Evolutionary conservation across 1,140 invertebrate genomes (phyloP), one percentile per base, ranked within the genome.

Genomic region (Hyles vespertilio): DNA sequence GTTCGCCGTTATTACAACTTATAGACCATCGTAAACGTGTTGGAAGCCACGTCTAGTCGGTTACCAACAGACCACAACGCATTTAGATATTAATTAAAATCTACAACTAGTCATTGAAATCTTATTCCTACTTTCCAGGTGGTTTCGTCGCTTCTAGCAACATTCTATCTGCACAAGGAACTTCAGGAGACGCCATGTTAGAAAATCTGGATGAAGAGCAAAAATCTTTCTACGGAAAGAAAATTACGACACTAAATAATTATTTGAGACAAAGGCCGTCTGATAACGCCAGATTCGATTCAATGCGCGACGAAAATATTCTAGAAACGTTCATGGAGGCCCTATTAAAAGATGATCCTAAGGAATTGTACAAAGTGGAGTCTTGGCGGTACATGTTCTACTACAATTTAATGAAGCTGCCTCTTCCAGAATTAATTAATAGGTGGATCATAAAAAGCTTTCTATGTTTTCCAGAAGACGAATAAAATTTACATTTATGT

Each of bases 361-460:
- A 80, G 52, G 64, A 72, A 54, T 32, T 87, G 8, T 88, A 88
- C 34, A 87, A 83, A 72, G 77, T 85, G 8, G 84, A 88, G 63
- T 77, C 79, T 1, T 87, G 79, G 84, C 75, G 85, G 65, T 88
- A 88, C 52, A 81, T 71, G 67, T 75, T 84, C 59, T 88, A 87
- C 63, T 88, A 88, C 32, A 84, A 69, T 56, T 69, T 88, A 57
- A 65, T 88, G 50, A 84, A 80, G 60, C 54, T 85, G n/a, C 85
- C 85, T 4, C 61, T 88, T 2, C 73, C 81, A n/a, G 74, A 83
- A 61, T 60, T 12, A 22, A 22, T 74, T 12, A 69, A 71, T 45
- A 51, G 60, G 34, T 79, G 74, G 72, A 9, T 88, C 32, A 70
- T 86, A n/a, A 82, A 81, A 63, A 77, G 68, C 62, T 88, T 86